Evolutionary conservation across 2,888 invertebrate genomes (phyloP).

Genomic region (Acleris sparsana): DNA sequence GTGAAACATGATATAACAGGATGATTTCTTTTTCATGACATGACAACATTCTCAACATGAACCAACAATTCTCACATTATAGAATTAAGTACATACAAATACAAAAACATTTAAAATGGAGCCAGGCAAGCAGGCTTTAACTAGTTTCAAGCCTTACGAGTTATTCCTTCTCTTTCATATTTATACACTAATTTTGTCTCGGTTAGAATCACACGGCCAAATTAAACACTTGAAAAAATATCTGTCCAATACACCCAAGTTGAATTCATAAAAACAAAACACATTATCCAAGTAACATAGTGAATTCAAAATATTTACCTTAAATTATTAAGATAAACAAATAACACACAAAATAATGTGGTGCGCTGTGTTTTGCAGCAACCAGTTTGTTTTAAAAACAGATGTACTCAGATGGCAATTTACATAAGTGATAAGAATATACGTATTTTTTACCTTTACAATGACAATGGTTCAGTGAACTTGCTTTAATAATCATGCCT

Average conservation of each 20-base stretch:
- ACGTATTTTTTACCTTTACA: constrained; percentile 22
- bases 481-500: neutral
- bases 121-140: too few species aligned
- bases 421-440: constrained; percentile 22
- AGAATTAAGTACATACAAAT: too few species aligned
- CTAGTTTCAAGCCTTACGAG: too few species aligned
- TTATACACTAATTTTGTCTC: too few species aligned
- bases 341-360: constrained; percentile 5
- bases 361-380: neutral
- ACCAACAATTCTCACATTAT: too few species aligned
- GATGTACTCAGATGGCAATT: constrained; percentile 23
- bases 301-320: constrained; percentile 20
- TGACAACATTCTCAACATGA: too few species aligned
- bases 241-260: neutral
- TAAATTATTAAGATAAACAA: constrained; percentile 21
- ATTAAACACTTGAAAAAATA: too few species aligned
- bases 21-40: too few species aligned
- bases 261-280: neutral
- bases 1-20: too few species aligned
- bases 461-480: constrained; percentile 31
- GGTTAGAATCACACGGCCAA: too few species aligned
- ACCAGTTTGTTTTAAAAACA: constrained; percentile 26
- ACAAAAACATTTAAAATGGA: too few species aligned
- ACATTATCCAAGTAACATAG: neutral
- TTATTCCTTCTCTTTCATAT: too few species aligned